Conservation (phyloP, 2,888 invertebrate genomes). For the Cremastobaeus sp. region DNA sequence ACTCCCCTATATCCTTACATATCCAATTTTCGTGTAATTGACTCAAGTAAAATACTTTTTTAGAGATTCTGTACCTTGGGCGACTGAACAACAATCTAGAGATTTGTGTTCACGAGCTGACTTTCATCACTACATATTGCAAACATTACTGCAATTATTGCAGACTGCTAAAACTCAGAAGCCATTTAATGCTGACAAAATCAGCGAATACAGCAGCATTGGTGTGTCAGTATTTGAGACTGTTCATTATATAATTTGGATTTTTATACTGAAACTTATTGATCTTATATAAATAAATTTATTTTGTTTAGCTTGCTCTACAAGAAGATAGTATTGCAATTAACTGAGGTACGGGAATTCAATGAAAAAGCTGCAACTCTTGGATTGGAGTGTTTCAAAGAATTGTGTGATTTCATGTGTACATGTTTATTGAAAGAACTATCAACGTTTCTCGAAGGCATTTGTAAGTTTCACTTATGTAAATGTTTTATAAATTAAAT, state of each 20-base stretch:
- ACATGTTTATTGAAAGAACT: conserved; percentile 74
- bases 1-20: too few relatives aligned
- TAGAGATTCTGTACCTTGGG: conserved; percentile 80
- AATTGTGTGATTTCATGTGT: conserved; percentile 75
- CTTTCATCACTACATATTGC: conserved; percentile 81
- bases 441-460: conserved; percentile 75
- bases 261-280: too few relatives aligned
- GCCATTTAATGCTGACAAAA: conserved; percentile 10
- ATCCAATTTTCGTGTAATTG: too few relatives aligned
- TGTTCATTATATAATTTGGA: too few relatives aligned
- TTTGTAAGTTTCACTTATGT: conserved; percentile 73
- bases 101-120: conserved; percentile 80
- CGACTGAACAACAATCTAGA: conserved; percentile 79
- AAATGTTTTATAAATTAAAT: too few relatives aligned
- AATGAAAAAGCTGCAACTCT: conserved; percentile 79
- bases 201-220: conserved; percentile 32
- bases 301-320: conserved; percentile 72
- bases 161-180: conserved; percentile 74
- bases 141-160: conserved; percentile 77
- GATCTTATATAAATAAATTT: too few relatives aligned
- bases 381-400: conserved; percentile 82
- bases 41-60: conserved; percentile 58
- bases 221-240: conserved; percentile 37
- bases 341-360: conserved; percentile 80
- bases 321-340: conserved; percentile 71